Percentiles rank a stretch among this genome's conserved stretches.
Evolutionary conservation across 2,113 vertebrate genomes (phyloP).

Genomic region (Hippocampus zosterae): DNA sequence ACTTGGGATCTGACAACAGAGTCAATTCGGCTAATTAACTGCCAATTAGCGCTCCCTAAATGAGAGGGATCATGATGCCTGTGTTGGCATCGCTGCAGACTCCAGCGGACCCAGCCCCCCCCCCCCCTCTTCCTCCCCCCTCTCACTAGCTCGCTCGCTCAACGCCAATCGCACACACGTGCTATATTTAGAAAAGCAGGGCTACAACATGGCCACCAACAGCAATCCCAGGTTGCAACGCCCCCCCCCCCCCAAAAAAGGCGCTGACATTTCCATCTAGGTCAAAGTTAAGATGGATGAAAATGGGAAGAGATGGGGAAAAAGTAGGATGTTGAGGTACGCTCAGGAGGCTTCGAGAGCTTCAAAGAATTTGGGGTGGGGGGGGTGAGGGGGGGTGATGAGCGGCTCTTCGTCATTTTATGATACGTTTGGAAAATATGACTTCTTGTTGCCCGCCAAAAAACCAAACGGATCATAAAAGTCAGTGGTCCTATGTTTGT

Average conservation of each 20-base stretch:
- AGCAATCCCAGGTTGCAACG: conserved; percentile 67
- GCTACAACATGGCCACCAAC: conserved; percentile 62
- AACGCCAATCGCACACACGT: conserved; percentile 22
- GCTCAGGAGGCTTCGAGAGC: conserved; percentile 49
- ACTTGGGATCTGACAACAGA: conserved; percentile 85
- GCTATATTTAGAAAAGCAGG: conserved; percentile 73
- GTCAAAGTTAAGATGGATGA: conserved; percentile 65
- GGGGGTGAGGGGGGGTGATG: conserved; percentile 14
- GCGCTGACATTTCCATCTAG: conserved; percentile 73
- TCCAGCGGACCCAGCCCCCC: conserved; percentile 25
- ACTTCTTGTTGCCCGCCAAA: conserved; percentile 70
- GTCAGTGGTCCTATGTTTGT: conserved; percentile 59
- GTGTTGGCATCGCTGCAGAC: conserved; percentile 73
- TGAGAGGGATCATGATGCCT: conserved; percentile 90
- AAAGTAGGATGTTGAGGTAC: conserved; percentile 43
- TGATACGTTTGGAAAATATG: conserved; percentile 76
- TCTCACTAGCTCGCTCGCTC: conserved; percentile 36
- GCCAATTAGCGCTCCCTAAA: conserved; percentile 95
- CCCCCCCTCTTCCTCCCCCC: conserved; percentile 32
- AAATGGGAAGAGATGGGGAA: conserved; percentile 10
- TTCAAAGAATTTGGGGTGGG: conserved; percentile 45
- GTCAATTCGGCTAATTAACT: conserved; percentile 96
- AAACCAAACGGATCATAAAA: conserved; percentile 59
- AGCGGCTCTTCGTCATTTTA: conserved; percentile 55
- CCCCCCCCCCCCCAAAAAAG: conserved; percentile 60